phyloP scores from a whole-genome alignment of 2,113 vertebrate species.

The Tupaia tana region DNA sequence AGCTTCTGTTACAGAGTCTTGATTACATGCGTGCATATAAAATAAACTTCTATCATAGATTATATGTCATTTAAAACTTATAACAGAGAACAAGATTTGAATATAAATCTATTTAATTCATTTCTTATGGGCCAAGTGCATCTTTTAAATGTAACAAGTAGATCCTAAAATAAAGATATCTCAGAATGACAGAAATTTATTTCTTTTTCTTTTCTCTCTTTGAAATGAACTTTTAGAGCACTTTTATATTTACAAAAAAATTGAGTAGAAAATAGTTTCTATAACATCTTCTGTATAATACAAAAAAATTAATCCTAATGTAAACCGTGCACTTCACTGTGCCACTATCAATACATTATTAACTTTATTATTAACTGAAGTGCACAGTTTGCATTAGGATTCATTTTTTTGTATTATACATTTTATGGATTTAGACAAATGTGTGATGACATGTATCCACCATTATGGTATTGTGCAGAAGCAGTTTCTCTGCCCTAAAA shows the following conservation, averaged over 20 bases:
- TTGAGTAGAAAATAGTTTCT: background rate
- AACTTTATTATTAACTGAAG: background rate
- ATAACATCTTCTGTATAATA: background rate
- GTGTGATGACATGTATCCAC: background rate
- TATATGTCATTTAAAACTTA: slow-evolving; percentile 18
- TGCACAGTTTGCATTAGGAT: background rate
- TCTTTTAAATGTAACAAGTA: slow-evolving; percentile 2
- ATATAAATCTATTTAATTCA: background rate
- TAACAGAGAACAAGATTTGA: slow-evolving; percentile 16
- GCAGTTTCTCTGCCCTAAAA: background rate
- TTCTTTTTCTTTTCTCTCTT: background rate
- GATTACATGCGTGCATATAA: background rate
- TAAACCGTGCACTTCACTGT: background rate
- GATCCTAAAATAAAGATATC: background rate
- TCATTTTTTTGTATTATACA: background rate
- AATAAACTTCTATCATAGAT: slow-evolving; percentile 18
- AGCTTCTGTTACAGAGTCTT: slow-evolving; percentile 10
- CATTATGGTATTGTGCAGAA: background rate
- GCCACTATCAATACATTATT: background rate
- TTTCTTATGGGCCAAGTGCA: background rate
- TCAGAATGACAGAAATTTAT: background rate
- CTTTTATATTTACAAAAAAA: slow-evolving; percentile 7
- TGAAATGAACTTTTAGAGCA: slow-evolving; percentile 22
- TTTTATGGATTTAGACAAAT: background rate
- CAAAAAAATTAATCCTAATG: background rate